These are phyloP conservation scores for Ceryle rudis DNA, from an alignment of 2,797 vertebrate species.

Conservation along the genomic window DNA sequence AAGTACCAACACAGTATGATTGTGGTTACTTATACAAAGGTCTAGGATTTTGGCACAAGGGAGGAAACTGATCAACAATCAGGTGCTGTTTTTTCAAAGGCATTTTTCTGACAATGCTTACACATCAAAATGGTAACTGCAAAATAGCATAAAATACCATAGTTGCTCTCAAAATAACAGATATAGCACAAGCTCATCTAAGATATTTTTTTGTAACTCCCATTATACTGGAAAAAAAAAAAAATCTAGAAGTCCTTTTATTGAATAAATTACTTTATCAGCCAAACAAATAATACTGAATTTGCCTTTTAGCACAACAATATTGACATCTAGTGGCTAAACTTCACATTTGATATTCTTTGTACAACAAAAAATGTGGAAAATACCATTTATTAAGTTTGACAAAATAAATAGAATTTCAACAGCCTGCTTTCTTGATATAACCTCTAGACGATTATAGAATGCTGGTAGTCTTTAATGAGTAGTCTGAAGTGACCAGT, in stretches of 20 bases:
- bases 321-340: conserved; percentile 64
- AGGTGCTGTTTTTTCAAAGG: neutral
- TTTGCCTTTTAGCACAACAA: conserved; percentile 30
- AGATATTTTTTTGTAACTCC: neutral
- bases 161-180: neutral
- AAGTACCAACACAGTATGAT: neutral
- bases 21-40: neutral
- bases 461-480: neutral
- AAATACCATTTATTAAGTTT: neutral
- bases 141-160: neutral
- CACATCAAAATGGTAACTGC: neutral
- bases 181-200: neutral
- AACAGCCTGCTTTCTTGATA: neutral
- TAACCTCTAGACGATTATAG: neutral
- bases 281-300: conserved; percentile 53
- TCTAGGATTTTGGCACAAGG: neutral
- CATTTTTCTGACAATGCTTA: neutral
- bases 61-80: neutral
- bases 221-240: neutral
- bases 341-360: neutral
- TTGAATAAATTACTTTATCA: conserved; percentile 16
- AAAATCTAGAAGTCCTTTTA: neutral
- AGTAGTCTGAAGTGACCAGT: neutral
- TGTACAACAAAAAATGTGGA: neutral
- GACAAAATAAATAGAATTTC: neutral